These are phyloP conservation scores for Pardosa pseudoannulata DNA, from an alignment of 2,888 invertebrate species.

Conservation along the genomic window DNA sequence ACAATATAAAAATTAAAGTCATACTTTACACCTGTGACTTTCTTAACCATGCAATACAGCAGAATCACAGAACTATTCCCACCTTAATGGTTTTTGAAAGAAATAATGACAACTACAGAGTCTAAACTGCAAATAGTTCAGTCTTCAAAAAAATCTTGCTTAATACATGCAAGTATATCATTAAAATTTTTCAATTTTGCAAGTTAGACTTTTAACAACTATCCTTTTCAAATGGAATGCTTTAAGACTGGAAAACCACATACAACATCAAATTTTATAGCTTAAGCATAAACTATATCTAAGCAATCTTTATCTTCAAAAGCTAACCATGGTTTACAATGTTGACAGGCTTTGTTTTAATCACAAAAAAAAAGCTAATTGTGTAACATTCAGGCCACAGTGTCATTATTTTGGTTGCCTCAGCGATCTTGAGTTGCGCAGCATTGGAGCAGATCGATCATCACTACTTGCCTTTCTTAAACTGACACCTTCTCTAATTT, in stretches of 20 bases:
- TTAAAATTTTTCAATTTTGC: background rate
- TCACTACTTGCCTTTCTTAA: constrained; percentile 83
- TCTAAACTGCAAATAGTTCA: no score
- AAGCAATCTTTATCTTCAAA: constrained; percentile 2
- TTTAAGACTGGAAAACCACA: constrained; percentile 25
- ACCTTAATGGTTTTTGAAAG: no score
- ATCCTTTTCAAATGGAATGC: constrained; percentile 24
- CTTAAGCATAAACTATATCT: constrained; percentile 16
- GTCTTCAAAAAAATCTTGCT: background rate
- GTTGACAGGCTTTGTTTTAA: background rate
- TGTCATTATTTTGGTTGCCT: constrained; percentile 44
- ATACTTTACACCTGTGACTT: no score
- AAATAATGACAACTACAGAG: no score
- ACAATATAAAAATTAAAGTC: no score
- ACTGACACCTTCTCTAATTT: constrained; percentile 63
- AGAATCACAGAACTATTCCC: no score
- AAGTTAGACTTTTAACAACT: constrained; percentile 1
- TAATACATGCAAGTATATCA: background rate
- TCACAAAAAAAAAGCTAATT: background rate
- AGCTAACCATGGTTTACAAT: background rate
- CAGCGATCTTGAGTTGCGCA: constrained; percentile 35
- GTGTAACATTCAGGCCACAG: background rate
- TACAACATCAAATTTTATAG: constrained; percentile 51
- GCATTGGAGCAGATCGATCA: constrained; percentile 90
- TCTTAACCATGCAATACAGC: no score